phyloP scores from a whole-genome alignment of 1,140 invertebrate species.

The Drosophila sturtevanti region DNA sequence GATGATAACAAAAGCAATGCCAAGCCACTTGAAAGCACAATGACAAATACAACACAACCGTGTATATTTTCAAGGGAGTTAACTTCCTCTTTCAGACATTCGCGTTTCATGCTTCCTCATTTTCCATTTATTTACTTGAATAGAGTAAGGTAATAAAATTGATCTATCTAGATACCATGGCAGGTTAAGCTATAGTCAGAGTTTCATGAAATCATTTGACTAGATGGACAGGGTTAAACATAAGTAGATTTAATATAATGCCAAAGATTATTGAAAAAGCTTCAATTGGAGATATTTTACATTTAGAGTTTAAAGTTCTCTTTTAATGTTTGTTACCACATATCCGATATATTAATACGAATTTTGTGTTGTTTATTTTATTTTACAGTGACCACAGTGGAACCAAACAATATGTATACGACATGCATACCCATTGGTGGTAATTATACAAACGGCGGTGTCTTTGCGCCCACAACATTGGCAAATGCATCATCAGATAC shows the following conservation, averaged over 20 bases:
- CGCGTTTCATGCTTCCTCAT: background rate
- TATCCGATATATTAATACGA: conserved; percentile 38
- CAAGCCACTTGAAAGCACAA: conserved; percentile 83
- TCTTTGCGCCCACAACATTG: conserved; percentile 84
- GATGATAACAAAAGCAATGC: conserved; percentile 47
- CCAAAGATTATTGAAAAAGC: background rate
- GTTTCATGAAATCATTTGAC: conserved; percentile 5
- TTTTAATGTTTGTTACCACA: no score
- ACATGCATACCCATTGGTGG: conserved; percentile 84
- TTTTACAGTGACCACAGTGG: conserved; percentile 84
- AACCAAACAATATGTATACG: conserved; percentile 84
- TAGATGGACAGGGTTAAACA: background rate
- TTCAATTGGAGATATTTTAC: background rate
- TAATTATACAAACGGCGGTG: conserved; percentile 82
- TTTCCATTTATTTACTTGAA: conserved; percentile 26
- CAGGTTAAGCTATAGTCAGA: conserved; percentile 32
- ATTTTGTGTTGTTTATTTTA: conserved; percentile 26
- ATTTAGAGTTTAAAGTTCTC: background rate
- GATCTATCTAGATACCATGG: conserved; percentile 2
- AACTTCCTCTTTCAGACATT: conserved; percentile 48
- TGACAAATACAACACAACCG: conserved; percentile 82
- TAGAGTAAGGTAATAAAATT: conserved; percentile 7
- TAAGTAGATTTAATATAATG: background rate
- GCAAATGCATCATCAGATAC: conserved; percentile 88
- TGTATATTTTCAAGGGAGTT: conserved; percentile 83